phyloP scores from a whole-genome alignment of 53 echinoderm and acorn worm species.

The Hippasteria phrygiana region DNA sequence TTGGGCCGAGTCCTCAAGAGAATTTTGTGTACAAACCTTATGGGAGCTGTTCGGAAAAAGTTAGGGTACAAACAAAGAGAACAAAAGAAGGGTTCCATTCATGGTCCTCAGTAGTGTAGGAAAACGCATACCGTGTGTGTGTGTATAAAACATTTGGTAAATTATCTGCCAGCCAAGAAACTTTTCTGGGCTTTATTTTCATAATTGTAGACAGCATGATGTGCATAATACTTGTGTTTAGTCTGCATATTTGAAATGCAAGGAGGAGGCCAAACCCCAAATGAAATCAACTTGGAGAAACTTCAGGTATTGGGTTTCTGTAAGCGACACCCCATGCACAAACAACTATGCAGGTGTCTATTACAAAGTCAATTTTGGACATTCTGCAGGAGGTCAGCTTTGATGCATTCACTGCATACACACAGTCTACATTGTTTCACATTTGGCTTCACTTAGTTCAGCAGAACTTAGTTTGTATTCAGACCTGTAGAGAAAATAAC shows the following conservation, averaged over 20 bases:
- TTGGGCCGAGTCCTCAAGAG: too few relatives aligned
- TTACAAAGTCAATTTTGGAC: slow-evolving; percentile 44
- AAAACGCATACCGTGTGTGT: too few relatives aligned
- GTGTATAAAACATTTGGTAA: too few relatives aligned
- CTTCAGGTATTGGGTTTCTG: slow-evolving; percentile 28
- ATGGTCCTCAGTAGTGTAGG: too few relatives aligned
- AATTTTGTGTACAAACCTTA: too few relatives aligned
- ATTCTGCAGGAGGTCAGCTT: slow-evolving; percentile 40
- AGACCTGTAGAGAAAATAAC: too few relatives aligned
- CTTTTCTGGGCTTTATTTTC: neutral
- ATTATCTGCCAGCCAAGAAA: neutral
- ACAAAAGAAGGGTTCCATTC: too few relatives aligned
- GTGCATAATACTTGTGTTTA: neutral
- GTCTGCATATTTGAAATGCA: slow-evolving; percentile 45
- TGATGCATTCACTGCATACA: neutral
- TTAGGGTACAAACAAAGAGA: too few relatives aligned
- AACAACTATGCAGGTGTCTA: slow-evolving; percentile 18
- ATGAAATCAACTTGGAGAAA: slow-evolving; percentile 57
- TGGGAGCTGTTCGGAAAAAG: too few relatives aligned
- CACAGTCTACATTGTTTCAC: neutral
- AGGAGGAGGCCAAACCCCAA: slow-evolving; percentile 1
- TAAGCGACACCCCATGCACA: slow-evolving; percentile 17
- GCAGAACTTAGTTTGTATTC: too few relatives aligned
- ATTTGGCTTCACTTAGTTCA: too few relatives aligned
- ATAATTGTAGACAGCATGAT: neutral